Conservation (phyloP, 2,888 invertebrate genomes). For the Thera obeliscata region DNA sequence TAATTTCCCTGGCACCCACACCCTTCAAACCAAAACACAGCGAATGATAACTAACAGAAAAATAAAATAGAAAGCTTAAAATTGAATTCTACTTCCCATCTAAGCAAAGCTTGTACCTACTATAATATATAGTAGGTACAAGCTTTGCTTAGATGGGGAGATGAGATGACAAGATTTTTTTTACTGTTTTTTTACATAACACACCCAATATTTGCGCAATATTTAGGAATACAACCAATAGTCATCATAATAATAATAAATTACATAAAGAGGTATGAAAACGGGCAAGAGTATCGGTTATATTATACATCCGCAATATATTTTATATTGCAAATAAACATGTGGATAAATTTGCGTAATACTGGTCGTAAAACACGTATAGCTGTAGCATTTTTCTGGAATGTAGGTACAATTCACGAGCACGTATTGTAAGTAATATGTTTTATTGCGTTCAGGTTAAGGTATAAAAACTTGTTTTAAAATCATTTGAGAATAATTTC, state of each 20-base stretch:
- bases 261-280: slow-evolving; percentile 45
- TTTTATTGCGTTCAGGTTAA: not conserved
- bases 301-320: slow-evolving; percentile 64
- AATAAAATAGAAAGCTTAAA: too few species aligned
- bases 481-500: too few species aligned
- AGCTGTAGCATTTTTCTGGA: slow-evolving; percentile 57
- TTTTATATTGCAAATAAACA: slow-evolving; percentile 82
- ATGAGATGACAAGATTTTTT: too few species aligned
- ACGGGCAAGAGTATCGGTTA: slow-evolving; percentile 45
- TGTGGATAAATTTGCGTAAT: slow-evolving; percentile 82
- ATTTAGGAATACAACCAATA: not conserved
- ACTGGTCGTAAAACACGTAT: slow-evolving; percentile 76
- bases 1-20: too few species aligned
- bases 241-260: not conserved
- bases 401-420: slow-evolving; percentile 23
- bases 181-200: too few species aligned
- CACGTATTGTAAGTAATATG: slow-evolving; percentile 23
- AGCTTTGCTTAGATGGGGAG: too few species aligned
- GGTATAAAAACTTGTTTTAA: too few species aligned
- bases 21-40: too few species aligned
- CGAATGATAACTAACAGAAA: too few species aligned
- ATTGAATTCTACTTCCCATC: too few species aligned
- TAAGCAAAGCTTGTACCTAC: too few species aligned
- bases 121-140: too few species aligned
- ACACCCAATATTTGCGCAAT: not conserved